Evolutionary conservation across 2,888 invertebrate genomes (phyloP), one percentile per base, ranked within the genome.

Genomic region (Leptopilina drosophilae): DNA sequence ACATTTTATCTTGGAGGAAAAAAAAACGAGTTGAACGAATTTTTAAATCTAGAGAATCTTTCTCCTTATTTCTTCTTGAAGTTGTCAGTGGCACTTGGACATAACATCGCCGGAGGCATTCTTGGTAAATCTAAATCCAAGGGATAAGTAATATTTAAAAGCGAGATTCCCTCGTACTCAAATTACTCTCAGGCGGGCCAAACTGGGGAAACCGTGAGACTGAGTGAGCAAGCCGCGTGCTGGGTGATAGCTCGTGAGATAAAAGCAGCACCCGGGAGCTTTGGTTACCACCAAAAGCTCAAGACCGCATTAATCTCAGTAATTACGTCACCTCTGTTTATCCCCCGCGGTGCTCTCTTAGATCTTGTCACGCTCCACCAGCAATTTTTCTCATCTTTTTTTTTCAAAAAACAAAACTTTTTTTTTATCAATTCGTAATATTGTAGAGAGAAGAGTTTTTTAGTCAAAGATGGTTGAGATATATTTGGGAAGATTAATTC

Each of bases 261-360:
- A 87, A 86, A 86, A 85, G 83, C 81, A 75, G 49, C 82, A 78
- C 77, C 80, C 78, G 77, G 73, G 80, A 83, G 82, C 73, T 82
- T 84, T 80, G 82, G 84, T 83, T 84, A 80, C 80, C 84, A 78
- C 79, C 80, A 84, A 87, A 86, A 86, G 86, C 88, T 86, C 86
- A 86, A 84, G 87, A 87, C 87, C 86, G 85, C 88, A 89, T 89
- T 90, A 90, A 90, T 90, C 88, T 88, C 85, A 85, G 88, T 89
- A 90, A 90, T 90, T 89, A 90, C 86, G 87, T 90, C 89, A 89
- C 88, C 88, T 89, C 86, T 88, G 87, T 86, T 88, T 87, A 88
- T 86, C 82, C 83, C 85, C 83, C 82, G 84, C 83, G 82, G 84
- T 80, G 83, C 66, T 69, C 66, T 59, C 40, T 64, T 33, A 64